Evolutionary conservation across 92 coral and sea anemone genomes (phyloP), one percentile per base, ranked within the genome.

Genomic region (Epizoanthus illoricatus): DNA sequence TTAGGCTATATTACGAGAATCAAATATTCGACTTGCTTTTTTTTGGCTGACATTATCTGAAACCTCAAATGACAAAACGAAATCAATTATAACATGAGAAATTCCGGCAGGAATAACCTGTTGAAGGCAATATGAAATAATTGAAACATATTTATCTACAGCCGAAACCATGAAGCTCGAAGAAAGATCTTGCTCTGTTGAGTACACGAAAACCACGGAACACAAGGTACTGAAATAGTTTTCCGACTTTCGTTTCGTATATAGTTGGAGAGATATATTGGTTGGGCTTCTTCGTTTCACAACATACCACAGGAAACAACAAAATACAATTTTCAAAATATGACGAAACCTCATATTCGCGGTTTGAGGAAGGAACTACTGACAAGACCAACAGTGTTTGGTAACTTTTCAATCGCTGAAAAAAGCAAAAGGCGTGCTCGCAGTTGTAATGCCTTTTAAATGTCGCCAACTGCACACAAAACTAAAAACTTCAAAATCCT

Each of bases 281-380:
- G 52, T 45, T 24, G 45, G 55, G 67, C 24, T 62, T 63, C 15
- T 11, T 19, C 33, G 47, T 65, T 65, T 65, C 36, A 43, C 71
- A 63, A 13, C 55, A 78, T 71, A 43, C 82, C 82, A 43, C 71
- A 78, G 71, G 71, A 78, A 63, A 78, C 82, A 6, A 63, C 60
- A 9, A 78, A 78, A 62, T 21, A 78, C 71, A 63, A 4, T 78
- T 62, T 63, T 40, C 39, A 74, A 39, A 49, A 42, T 57, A 75
- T 24, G 71, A 4, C 45, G 71, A 78, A 78, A 63, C 58, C 71
- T 45, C 42, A 78, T 78, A 63, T 78, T 66, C 69, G 12, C 39
- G 19, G 42, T 8, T 62, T 41, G 42, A 23, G 19, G 57, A 76
- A 20, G 54, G n/a, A 59, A 41, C 69, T 39, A 56, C 59, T 42